A percentile compares a stretch with the other conserved stretches of the same genome.
phyloP scores from a whole-genome alignment of 2,113 vertebrate species.

The Scomber scombrus region DNA sequence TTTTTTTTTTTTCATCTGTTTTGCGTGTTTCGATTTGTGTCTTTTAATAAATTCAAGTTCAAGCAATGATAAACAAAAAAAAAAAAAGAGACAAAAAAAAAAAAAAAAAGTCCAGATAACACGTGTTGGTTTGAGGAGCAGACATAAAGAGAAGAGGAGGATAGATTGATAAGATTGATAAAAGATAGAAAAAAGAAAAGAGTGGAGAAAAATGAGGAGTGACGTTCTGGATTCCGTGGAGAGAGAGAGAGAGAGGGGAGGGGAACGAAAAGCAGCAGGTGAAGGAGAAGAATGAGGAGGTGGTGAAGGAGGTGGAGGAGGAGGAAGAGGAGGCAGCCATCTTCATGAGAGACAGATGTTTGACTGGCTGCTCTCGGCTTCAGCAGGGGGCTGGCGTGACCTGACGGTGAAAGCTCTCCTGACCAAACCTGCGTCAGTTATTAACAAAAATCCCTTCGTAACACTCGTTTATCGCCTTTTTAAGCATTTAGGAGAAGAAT shows the following conservation, averaged over 20 bases:
- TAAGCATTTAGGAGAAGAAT: slow-evolving; percentile 5
- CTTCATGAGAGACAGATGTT: slow-evolving; percentile 50
- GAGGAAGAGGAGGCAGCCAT: slow-evolving; percentile 47
- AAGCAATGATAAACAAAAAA: slow-evolving; percentile 74
- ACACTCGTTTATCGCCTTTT: not conserved
- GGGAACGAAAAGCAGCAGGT: slow-evolving; percentile 73
- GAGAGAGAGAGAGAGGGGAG: slow-evolving; percentile 25
- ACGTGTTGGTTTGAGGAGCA: slow-evolving; percentile 35
- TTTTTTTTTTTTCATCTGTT: slow-evolving; percentile 59
- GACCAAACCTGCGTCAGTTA: slow-evolving; percentile 62
- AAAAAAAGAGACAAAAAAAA: slow-evolving; percentile 80
- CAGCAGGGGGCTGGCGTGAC: slow-evolving; percentile 64
- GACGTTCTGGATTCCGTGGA: slow-evolving; percentile 88
- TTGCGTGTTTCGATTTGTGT: slow-evolving; percentile 51
- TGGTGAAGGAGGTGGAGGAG: slow-evolving; percentile 22
- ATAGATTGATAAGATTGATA: not conserved
- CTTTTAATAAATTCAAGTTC: slow-evolving; percentile 85
- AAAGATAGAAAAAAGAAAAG: not conserved
- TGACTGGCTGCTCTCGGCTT: slow-evolving; percentile 50
- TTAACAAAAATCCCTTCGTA: slow-evolving; percentile 7
- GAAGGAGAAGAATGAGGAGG: slow-evolving; percentile 34
- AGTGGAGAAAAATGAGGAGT: slow-evolving; percentile 39
- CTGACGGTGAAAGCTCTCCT: slow-evolving; percentile 17
- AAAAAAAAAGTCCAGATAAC: slow-evolving; percentile 89
- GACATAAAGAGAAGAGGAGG: slow-evolving; percentile 9